These are phyloP conservation scores for Heterotis niloticus DNA, from an alignment of 2,113 vertebrate genomes.

Conservation along the genomic window DNA sequence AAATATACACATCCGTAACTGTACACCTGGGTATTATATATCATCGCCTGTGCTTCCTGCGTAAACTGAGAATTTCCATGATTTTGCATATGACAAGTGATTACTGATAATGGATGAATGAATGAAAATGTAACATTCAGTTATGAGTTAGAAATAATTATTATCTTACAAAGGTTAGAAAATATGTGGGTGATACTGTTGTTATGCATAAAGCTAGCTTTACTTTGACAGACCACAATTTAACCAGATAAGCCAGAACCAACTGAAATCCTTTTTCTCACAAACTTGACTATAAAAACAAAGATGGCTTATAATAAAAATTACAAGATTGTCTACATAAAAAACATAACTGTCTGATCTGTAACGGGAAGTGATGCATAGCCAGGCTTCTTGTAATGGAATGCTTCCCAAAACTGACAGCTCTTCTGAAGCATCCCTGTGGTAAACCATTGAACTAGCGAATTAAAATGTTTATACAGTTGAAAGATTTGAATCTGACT, in stretches of 20 bases:
- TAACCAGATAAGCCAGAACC: neutral
- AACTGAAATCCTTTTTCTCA: neutral
- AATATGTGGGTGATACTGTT: too few relatives aligned
- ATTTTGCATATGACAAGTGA: neutral
- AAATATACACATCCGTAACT: too few relatives aligned
- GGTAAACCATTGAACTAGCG: neutral
- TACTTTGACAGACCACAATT: neutral
- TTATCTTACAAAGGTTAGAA: too few relatives aligned
- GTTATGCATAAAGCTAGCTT: too few relatives aligned
- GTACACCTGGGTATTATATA: neutral
- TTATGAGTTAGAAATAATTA: too few relatives aligned
- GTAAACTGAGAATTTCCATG: neutral
- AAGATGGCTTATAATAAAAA: neutral
- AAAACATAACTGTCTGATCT: neutral
- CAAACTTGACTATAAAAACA: neutral
- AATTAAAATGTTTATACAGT: neutral
- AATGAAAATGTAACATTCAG: neutral
- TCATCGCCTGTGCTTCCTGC: neutral
- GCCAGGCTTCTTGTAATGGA: neutral
- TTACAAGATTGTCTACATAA: neutral
- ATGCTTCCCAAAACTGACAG: neutral
- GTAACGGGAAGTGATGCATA: neutral
- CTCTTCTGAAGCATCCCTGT: neutral
- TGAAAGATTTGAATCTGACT: neutral
- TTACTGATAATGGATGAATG: neutral